Conservation (phyloP, 2,888 invertebrate genomes). For the Leptodirus hochenwartii region DNA sequence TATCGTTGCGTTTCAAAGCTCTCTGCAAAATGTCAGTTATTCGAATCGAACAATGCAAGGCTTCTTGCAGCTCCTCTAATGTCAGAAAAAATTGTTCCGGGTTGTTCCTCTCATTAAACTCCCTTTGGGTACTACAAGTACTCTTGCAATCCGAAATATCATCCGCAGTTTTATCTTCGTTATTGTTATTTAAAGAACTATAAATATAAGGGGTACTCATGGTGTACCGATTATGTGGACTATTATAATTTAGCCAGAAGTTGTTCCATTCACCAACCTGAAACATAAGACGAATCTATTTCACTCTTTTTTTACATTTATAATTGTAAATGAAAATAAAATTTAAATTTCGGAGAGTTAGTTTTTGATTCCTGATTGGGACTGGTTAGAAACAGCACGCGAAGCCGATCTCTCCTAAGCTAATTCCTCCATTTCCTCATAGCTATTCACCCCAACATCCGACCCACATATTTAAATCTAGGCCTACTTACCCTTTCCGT, state of each 20-base stretch:
- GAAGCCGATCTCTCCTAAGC: too few relatives aligned
- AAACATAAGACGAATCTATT: too few relatives aligned
- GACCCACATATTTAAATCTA: too few relatives aligned
- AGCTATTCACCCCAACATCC: too few relatives aligned
- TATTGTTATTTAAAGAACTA: conserved; percentile 15
- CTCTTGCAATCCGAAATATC: conserved; percentile 24
- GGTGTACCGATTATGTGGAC: conserved; percentile 21
- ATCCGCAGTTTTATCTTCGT: conserved; percentile 18
- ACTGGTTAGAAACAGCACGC: too few relatives aligned
- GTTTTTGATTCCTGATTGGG: too few relatives aligned
- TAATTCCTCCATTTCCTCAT: too few relatives aligned
- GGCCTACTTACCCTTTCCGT: too few relatives aligned
- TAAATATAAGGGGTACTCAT: conserved; percentile 21
- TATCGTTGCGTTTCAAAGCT: conserved; percentile 21
- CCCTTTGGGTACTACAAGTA: conserved; percentile 23
- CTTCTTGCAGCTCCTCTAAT: conserved; percentile 24
- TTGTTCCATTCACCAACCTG: conserved; percentile 29
- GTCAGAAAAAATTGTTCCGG: conserved; percentile 18
- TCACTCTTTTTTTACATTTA: too few relatives aligned
- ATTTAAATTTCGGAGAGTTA: too few relatives aligned
- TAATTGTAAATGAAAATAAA: too few relatives aligned
- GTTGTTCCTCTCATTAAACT: conserved; percentile 20
- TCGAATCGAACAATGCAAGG: conserved; percentile 22
- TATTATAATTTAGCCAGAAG: conserved; percentile 28
- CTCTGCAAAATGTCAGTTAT: conserved; percentile 25